Conservation (phyloP, 1,140 invertebrate species). For the Muscidifurax raptorellus region DNA sequence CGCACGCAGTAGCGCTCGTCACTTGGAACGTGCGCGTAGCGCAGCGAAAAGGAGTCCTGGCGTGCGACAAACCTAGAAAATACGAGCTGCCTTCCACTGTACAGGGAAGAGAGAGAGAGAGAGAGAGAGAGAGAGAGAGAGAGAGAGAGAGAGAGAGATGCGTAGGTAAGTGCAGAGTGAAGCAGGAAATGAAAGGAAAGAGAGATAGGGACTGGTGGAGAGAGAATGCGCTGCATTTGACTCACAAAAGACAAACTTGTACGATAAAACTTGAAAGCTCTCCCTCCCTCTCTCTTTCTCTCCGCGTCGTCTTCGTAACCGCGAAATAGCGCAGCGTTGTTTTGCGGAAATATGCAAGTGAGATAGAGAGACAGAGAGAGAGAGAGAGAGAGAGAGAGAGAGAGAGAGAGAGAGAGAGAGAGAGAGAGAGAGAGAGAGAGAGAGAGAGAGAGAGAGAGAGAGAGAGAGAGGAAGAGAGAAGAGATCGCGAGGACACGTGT, state of each 20-base stretch:
- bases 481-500: background rate
- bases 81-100: background rate
- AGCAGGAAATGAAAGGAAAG: conserved; percentile 22
- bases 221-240: conserved; percentile 51
- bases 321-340: conserved; percentile 24
- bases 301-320: conserved; percentile 32
- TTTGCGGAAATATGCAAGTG: conserved; percentile 6
- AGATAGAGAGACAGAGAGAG: too few relatives aligned
- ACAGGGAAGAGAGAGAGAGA: too few relatives aligned
- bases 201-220: conserved; percentile 18
- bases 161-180: background rate
- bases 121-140: too few relatives aligned
- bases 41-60: background rate
- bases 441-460: too few relatives aligned
- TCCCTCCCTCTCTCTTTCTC: conserved; percentile 48
- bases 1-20: background rate
- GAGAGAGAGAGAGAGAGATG: background rate
- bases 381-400: too few relatives aligned
- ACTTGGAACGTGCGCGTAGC: background rate
- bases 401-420: too few relatives aligned
- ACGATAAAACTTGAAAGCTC: conserved; percentile 62
- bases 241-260: conserved; percentile 60
- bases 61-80: conserved; percentile 8
- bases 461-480: too few relatives aligned
- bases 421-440: too few relatives aligned